Conservation (phyloP, 2,888 invertebrate genomes). For the Caenorhabditis sp. region DNA sequence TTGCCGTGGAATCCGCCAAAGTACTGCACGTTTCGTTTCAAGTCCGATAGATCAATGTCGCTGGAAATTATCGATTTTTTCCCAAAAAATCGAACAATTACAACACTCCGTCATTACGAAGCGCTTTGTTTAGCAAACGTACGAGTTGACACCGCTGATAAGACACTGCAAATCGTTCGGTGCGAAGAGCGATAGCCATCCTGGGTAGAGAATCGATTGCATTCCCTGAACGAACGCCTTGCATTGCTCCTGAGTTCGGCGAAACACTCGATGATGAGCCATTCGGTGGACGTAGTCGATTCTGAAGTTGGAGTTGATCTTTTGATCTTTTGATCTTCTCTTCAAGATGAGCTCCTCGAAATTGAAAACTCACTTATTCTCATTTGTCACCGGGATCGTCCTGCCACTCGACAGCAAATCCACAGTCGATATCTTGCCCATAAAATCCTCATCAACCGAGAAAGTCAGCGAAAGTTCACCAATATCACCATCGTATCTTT, state of each 20-base stretch:
- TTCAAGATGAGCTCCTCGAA: not conserved
- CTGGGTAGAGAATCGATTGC: constrained; percentile 87
- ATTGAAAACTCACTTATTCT: constrained; percentile 89
- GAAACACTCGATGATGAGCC: constrained; percentile 99
- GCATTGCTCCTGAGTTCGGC: constrained; percentile 97
- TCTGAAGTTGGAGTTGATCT: constrained; percentile 85
- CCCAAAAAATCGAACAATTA: too few species aligned
- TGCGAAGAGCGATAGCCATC: constrained; percentile 96
- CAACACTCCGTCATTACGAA: too few species aligned
- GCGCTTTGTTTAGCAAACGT: too few species aligned
- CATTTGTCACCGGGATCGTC: constrained; percentile 94
- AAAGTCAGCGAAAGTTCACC: constrained; percentile 94
- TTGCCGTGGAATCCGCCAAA: constrained; percentile 98
- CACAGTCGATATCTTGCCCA: constrained; percentile 89
- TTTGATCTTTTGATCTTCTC: too few species aligned
- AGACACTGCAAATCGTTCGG: constrained; percentile 95
- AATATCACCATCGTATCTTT: constrained; percentile 88
- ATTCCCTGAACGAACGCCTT: constrained; percentile 91
- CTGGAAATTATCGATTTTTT: constrained; percentile 88
- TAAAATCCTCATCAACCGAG: constrained; percentile 78
- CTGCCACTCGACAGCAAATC: constrained; percentile 96
- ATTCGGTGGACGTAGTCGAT: constrained; percentile 98
- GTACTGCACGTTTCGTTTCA: constrained; percentile 94
- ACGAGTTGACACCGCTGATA: constrained; percentile 87
- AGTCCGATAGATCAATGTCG: constrained; percentile 94